Conservation (phyloP, 2,797 vertebrate genomes). For the Sciurus vulgaris region DNA sequence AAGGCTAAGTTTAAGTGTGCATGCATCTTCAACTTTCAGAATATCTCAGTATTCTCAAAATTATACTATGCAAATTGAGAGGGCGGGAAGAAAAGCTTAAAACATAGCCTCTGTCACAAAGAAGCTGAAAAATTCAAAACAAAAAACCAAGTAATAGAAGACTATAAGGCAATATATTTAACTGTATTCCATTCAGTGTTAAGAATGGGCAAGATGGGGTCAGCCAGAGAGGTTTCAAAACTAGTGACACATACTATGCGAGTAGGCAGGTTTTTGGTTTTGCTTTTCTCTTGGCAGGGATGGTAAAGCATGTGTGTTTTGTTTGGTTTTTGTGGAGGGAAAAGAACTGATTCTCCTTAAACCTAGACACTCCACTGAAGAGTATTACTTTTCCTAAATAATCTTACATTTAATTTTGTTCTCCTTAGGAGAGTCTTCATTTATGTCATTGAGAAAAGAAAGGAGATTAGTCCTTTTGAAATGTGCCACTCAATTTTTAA, state of each 20-base stretch:
- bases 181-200: conserved; percentile 4
- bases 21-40: conserved; percentile 36
- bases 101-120: conserved; percentile 13
- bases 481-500: conserved; percentile 36
- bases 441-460: conserved; percentile 48
- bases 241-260: neutral
- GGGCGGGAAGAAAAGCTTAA: conserved; percentile 43
- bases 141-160: conserved; percentile 19
- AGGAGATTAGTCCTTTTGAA: conserved; percentile 7
- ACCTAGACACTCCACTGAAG: neutral
- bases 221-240: neutral
- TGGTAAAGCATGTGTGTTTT: neutral
- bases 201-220: neutral
- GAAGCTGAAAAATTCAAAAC: neutral
- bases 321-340: neutral
- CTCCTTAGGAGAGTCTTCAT: conserved; percentile 8
- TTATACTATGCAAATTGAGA: neutral
- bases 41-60: conserved; percentile 29
- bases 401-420: conserved; percentile 54
- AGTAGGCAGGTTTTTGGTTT: neutral
- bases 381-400: conserved; percentile 29
- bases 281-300: neutral
- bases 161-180: neutral
- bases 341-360: conserved; percentile 35
- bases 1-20: neutral